Conservation (phyloP, 2,113 vertebrate genomes). For the Rhadina sibilatrix region DNA sequence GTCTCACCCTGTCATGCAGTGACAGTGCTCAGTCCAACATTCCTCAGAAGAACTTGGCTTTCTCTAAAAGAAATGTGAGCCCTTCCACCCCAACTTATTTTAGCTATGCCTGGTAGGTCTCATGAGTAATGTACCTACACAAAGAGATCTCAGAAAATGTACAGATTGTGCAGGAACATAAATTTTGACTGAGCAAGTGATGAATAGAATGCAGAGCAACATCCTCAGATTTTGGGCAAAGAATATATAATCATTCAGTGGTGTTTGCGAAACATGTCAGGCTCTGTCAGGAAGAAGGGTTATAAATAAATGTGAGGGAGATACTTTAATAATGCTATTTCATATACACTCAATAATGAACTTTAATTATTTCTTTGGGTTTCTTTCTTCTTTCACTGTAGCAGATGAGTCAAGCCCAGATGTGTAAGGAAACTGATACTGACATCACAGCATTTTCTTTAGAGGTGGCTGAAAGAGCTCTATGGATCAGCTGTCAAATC, state of each 20-base stretch:
- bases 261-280: slow-evolving; percentile 51
- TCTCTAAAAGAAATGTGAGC: neutral
- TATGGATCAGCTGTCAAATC: slow-evolving; percentile 16
- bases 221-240: slow-evolving; percentile 34
- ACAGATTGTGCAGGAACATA: slow-evolving; percentile 1
- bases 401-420: slow-evolving; percentile 59
- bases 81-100: neutral
- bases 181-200: slow-evolving; percentile 49
- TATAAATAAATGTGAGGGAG: slow-evolving; percentile 57
- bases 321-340: slow-evolving; percentile 50
- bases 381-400: slow-evolving; percentile 13
- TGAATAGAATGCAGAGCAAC: slow-evolving; percentile 48
- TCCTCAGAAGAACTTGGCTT: neutral
- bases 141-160: neutral
- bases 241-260: slow-evolving; percentile 38
- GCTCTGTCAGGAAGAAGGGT: slow-evolving; percentile 48
- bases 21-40: too few species aligned
- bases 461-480: slow-evolving; percentile 24
- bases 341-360: slow-evolving; percentile 42
- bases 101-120: neutral
- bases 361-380: slow-evolving; percentile 54
- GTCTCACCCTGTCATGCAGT: neutral
- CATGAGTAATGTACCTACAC: slow-evolving; percentile 5
- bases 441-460: slow-evolving; percentile 27
- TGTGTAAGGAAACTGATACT: slow-evolving; percentile 17